These are phyloP conservation scores for Varanus salvator DNA, from an alignment of 2,113 vertebrate species.

Conservation along the genomic window DNA sequence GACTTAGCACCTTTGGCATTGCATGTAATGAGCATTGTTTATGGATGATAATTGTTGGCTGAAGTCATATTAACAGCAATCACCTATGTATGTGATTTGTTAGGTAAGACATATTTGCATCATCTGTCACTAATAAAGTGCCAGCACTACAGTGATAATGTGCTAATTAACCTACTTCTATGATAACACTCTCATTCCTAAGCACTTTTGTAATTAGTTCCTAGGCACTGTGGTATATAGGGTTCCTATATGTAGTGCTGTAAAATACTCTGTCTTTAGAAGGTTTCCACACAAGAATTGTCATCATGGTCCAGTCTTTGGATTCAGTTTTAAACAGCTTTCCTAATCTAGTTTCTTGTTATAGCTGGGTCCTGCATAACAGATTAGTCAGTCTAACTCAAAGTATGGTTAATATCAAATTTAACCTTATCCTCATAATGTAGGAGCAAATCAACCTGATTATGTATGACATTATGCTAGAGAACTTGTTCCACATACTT, in stretches of 20 bases:
- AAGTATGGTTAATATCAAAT: not conserved
- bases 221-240: too few relatives aligned
- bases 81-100: not conserved
- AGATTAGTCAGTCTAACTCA: not conserved
- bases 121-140: not conserved
- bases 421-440: not conserved
- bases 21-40: too few relatives aligned
- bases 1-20: not conserved
- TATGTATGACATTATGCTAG: not conserved
- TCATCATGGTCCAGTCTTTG: not conserved
- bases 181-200: not conserved
- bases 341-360: not conserved
- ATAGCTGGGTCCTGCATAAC: too few relatives aligned
- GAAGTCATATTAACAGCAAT: not conserved
- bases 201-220: not conserved
- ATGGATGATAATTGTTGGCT: not conserved
- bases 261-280: not conserved
- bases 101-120: not conserved
- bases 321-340: not conserved
- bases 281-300: not conserved
- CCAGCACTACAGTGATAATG: not conserved
- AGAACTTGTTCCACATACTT: not conserved
- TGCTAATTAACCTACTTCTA: not conserved
- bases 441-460: not conserved
- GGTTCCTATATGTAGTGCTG: too few relatives aligned